Evolutionary conservation across 1,140 invertebrate genomes (phyloP).

Genomic region (Aphelenchoides besseyi): DNA sequence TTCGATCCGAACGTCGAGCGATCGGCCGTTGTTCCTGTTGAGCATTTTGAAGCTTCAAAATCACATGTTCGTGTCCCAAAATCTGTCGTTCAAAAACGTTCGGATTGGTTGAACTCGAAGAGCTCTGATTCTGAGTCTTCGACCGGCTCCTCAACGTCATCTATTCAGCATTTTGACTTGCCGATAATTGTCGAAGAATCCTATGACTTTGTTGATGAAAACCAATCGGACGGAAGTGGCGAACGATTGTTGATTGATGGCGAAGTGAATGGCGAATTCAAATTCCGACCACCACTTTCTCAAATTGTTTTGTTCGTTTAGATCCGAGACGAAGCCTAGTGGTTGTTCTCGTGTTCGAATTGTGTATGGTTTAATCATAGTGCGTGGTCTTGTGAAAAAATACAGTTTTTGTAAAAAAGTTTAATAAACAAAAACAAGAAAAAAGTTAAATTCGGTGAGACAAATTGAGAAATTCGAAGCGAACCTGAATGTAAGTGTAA

Average conservation of each 20-base stretch:
- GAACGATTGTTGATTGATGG: not conserved
- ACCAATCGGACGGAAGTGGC: not conserved
- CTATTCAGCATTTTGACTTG: not conserved
- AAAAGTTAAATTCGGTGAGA: too few relatives aligned
- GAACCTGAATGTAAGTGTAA: too few relatives aligned
- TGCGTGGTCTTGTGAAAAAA: too few relatives aligned
- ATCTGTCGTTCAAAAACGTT: not conserved
- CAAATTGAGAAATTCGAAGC: too few relatives aligned
- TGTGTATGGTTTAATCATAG: too few relatives aligned
- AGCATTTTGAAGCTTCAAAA: too few relatives aligned
- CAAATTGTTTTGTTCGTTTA: not conserved
- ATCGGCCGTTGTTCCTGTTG: not conserved
- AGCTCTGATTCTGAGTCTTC: too few relatives aligned
- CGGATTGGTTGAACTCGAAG: too few relatives aligned
- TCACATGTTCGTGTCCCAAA: not conserved
- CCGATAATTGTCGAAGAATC: not conserved
- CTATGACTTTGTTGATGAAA: not conserved
- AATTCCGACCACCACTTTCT: not conserved
- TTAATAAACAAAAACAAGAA: too few relatives aligned
- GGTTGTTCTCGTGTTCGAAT: too few relatives aligned
- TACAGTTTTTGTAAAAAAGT: too few relatives aligned
- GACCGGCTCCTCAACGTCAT: not conserved
- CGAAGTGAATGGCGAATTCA: not conserved
- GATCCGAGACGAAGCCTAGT: too few relatives aligned
- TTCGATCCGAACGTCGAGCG: not conserved